Evolutionary conservation across 2,888 invertebrate species (phyloP).

Genomic region (Drosophila affinis): DNA sequence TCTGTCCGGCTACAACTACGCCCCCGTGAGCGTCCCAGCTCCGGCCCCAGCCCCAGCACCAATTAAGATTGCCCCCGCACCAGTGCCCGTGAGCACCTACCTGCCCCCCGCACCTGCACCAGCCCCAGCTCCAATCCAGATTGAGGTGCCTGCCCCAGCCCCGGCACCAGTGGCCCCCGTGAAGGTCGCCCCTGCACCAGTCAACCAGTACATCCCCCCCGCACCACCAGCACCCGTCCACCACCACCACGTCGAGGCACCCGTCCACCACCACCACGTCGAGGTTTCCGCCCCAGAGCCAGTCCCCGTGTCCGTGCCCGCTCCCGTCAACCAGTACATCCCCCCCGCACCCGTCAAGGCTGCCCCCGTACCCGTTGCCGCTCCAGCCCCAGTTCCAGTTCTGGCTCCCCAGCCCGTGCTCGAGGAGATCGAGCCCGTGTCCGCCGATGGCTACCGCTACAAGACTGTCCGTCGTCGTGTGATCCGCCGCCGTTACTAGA

Average conservation of each 20-base stretch:
- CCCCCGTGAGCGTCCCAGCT: conserved; percentile 49
- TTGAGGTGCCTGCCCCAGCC: conserved; percentile 24
- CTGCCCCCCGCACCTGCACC: conserved; percentile 34
- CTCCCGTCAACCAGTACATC: conserved; percentile 37
- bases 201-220: conserved; percentile 21
- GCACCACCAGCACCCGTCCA: conserved; percentile 19
- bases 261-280: conserved; percentile 17
- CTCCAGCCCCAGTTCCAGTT: conserved; percentile 47
- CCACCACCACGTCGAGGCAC: conserved; percentile 19
- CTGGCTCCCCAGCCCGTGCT: conserved; percentile 58
- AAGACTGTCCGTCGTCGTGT: conserved; percentile 75
- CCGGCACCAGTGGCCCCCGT: conserved; percentile 41
- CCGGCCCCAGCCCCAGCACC: conserved; percentile 59
- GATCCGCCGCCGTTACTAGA: conserved; percentile 72
- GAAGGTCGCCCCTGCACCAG: conserved; percentile 54
- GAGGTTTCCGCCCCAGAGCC: conserved; percentile 53
- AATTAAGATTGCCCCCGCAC: conserved; percentile 51
- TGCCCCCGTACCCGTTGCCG: conserved; percentile 41
- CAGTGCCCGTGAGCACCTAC: conserved; percentile 26
- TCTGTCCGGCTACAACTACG: conserved; percentile 72
- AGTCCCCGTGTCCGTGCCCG: conserved; percentile 25
- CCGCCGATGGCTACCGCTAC: conserved; percentile 78
- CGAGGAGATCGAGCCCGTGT: conserved; percentile 73
- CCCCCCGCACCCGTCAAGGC: conserved; percentile 44
- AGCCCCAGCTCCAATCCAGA: background rate